Evolutionary conservation across 2,888 invertebrate species (phyloP), one percentile per base, ranked within the genome.

Genomic region (Escarpia spicata): DNA sequence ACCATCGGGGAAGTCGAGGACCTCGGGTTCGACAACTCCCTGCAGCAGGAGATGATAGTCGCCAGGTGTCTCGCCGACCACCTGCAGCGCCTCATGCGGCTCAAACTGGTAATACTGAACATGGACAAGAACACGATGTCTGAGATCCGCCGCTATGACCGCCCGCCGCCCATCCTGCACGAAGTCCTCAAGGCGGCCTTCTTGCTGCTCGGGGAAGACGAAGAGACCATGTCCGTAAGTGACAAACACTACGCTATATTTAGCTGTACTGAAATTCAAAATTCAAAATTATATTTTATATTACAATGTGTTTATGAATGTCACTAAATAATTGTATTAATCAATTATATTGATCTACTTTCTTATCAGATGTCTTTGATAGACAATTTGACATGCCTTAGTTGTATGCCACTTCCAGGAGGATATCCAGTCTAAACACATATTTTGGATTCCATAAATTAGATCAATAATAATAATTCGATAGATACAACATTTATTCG

Each of bases 71-170:
- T 75, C 75, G 75, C 75, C 75, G 75, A 94, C 9, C 94, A 95
- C 75, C 93, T 95, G 60, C 91, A 92, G 44, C 93, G 93, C 43
- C 93, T 95, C 44, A 93, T 94, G 92, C 92, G 93, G 15, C 94
- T 93, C 91, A 92, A 93, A 1, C 94, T 95, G 44, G 52, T 52
- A 19, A 95, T 96, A 60, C 93, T 95, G 0, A 92, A 94, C 92
- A 94, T 96, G 95, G 95, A 96, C 92, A 95, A 95, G 93, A 92
- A 94, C 19, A 95, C 95, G 2, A 95, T 95, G 92, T 95, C 95
- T 0, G 96, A 96, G 94, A 94, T 96, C 43, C 94, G 95, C 60
- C 94, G 95, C 91, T 96, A 96, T 93, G 94, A 95, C 60, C 94
- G 94, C 31, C 96, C 96, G 9, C 95, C 95, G 2, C 92, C 92